Percentiles rank a stretch among this genome's conserved stretches.
These are phyloP conservation scores for Gopherus flavomarginatus DNA, from an alignment of 2,113 vertebrate genomes.

Conservation along the genomic window DNA sequence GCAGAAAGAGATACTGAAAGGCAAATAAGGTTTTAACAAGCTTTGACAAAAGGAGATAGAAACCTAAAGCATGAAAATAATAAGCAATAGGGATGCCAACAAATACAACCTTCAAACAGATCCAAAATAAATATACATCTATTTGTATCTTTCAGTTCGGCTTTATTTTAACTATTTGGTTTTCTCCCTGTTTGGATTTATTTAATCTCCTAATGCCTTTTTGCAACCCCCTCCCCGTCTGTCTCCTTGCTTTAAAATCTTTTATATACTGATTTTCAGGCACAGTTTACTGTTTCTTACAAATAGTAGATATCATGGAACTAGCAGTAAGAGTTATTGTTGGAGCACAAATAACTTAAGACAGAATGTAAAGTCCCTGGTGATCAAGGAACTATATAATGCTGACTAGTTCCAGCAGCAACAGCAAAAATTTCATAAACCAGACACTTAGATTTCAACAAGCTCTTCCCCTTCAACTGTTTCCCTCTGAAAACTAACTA, in stretches of 20 bases:
- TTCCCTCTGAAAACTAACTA: background rate
- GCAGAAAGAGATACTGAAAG: slow-evolving; percentile 58
- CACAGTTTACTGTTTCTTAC: slow-evolving; percentile 51
- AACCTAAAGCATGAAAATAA: slow-evolving; percentile 72
- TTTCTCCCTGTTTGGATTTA: slow-evolving; percentile 56
- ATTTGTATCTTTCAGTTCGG: slow-evolving; percentile 58
- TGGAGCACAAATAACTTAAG: slow-evolving; percentile 78
- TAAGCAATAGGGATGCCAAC: slow-evolving; percentile 67
- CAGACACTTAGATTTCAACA: slow-evolving; percentile 64
- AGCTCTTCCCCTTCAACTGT: background rate
- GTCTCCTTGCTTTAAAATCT: slow-evolving; percentile 62
- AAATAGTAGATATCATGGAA: slow-evolving; percentile 63
- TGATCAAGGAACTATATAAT: slow-evolving; percentile 74
- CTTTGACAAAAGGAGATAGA: slow-evolving; percentile 70
- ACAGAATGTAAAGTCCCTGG: slow-evolving; percentile 73
- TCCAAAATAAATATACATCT: slow-evolving; percentile 55
- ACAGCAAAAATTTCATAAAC: slow-evolving; percentile 72
- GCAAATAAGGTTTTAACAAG: slow-evolving; percentile 76
- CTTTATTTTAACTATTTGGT: slow-evolving; percentile 63
- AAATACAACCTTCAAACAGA: slow-evolving; percentile 68
- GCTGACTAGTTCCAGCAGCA: slow-evolving; percentile 64
- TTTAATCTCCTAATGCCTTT: slow-evolving; percentile 44
- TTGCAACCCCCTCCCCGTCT: slow-evolving; percentile 22
- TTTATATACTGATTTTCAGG: slow-evolving; percentile 68
- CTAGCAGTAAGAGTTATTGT: slow-evolving; percentile 76